phyloP scores from a whole-genome alignment of 2,888 invertebrate species.

The Dryobota labecula region DNA sequence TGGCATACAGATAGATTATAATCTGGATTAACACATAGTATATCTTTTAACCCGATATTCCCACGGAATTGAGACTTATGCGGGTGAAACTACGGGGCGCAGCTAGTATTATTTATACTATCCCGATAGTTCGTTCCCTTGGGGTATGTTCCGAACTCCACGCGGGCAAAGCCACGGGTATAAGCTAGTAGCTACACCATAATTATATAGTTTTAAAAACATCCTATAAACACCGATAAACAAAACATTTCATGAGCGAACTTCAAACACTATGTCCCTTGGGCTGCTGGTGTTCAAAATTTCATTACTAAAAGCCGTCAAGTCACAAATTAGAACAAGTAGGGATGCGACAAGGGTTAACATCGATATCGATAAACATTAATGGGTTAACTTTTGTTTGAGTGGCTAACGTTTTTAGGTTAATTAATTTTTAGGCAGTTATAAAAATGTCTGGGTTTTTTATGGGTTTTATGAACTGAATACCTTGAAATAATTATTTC shows the following conservation, averaged over 20 bases:
- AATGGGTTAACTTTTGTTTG: slow-evolving; percentile 7
- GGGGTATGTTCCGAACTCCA: no score
- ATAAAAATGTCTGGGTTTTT: slow-evolving; percentile 11
- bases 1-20: no score
- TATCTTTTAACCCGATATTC: no score
- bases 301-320: slow-evolving; percentile 66
- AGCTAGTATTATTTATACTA: no score
- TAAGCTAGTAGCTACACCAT: no score
- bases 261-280: slow-evolving; percentile 45
- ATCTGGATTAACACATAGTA: no score
- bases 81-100: no score
- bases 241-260: slow-evolving; percentile 46
- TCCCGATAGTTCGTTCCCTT: no score
- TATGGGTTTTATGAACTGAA: background rate
- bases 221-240: slow-evolving; percentile 7
- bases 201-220: background rate
- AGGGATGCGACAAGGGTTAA: slow-evolving; percentile 52
- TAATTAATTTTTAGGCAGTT: slow-evolving; percentile 33
- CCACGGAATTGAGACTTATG: no score
- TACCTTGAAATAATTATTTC: background rate
- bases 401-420: slow-evolving; percentile 23
- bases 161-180: no score
- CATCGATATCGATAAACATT: slow-evolving; percentile 45
- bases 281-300: slow-evolving; percentile 65
- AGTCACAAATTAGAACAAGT: slow-evolving; percentile 67